Evolutionary conservation across 2,888 invertebrate species (phyloP), one percentile per base, ranked within the genome.

Genomic region (Apamea sordens): DNA sequence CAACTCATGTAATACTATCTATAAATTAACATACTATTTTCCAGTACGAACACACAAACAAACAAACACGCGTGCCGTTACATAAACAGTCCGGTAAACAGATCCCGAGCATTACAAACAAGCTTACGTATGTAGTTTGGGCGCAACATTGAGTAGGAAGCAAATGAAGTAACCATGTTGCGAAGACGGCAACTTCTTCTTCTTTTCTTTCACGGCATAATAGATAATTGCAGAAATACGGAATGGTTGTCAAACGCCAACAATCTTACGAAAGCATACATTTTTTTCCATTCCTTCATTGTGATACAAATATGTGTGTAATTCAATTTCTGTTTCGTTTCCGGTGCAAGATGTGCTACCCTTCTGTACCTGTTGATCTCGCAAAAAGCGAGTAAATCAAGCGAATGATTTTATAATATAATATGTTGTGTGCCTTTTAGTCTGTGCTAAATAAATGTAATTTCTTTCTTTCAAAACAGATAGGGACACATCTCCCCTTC

Each of bases 81-180:
- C 87, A 83, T 87, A 87, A 89, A 85, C 85, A 83, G 85, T 75
- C 82, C 79, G 59, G 89, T 79, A 88, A 88, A 88, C 85, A 87
- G 77, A 85, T 84, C 85, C 87, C 67, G 56, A 61, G 73, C 80
- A 88, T 85, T 83, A 85, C 88, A 87, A 87, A 89, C 85, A 83
- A 83, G 88, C 88, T 88, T 88, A 88, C 89, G 79, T 83, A 53
- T 87, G 89, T 88, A 85, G 83, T 87, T 83, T 68, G 75, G 75
- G 65, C 63, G 67, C 32, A 61, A 70, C 73, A 76, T 64, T 15
- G 76, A 74, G 68, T 77, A 80, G 0, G 10, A 32, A 75, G 28
- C 18, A 73, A 53, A 78, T 84, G 73, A 65, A 86, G 71, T 53
- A 59, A 28, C 18, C 44, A 47, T 47, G 13, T 50, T 15, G 15